Conservation (phyloP, 2,888 invertebrate species). For the Eupsilia transversa region DNA sequence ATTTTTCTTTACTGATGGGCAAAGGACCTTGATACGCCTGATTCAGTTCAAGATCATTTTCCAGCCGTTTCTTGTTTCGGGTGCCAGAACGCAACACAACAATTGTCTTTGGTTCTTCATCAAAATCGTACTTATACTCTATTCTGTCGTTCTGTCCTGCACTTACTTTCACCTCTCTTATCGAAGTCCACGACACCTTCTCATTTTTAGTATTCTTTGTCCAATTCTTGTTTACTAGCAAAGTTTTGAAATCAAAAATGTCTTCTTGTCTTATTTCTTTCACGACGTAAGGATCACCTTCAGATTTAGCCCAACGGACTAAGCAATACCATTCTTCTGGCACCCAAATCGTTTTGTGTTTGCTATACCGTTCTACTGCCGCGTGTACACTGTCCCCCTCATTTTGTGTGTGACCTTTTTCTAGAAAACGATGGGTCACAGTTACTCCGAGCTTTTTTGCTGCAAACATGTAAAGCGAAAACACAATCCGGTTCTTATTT, state of each 20-base stretch:
- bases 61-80: background rate
- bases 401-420: constrained; percentile 7
- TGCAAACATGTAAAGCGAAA: constrained; percentile 1
- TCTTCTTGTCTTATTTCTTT: constrained; percentile 10
- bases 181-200: background rate
- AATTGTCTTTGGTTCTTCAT: constrained; percentile 3
- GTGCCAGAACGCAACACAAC: background rate
- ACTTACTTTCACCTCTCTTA: constrained; percentile 3
- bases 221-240: constrained; percentile 3
- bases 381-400: constrained; percentile 1
- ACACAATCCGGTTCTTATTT: constrained; percentile 11
- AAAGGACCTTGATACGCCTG: background rate
- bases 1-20: constrained; percentile 3
- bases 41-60: background rate
- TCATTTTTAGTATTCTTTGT: background rate
- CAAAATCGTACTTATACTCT: background rate
- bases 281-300: constrained; percentile 21
- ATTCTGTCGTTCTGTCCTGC: background rate
- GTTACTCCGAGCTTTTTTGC: constrained; percentile 12
- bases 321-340: constrained; percentile 24
- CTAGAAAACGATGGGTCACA: constrained; percentile 1
- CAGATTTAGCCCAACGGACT: constrained; percentile 27
- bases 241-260: background rate
- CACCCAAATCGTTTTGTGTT: constrained; percentile 17
- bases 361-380: background rate